phyloP scores from a whole-genome alignment of 2,113 vertebrate species.

The Actenoides hombroni region DNA sequence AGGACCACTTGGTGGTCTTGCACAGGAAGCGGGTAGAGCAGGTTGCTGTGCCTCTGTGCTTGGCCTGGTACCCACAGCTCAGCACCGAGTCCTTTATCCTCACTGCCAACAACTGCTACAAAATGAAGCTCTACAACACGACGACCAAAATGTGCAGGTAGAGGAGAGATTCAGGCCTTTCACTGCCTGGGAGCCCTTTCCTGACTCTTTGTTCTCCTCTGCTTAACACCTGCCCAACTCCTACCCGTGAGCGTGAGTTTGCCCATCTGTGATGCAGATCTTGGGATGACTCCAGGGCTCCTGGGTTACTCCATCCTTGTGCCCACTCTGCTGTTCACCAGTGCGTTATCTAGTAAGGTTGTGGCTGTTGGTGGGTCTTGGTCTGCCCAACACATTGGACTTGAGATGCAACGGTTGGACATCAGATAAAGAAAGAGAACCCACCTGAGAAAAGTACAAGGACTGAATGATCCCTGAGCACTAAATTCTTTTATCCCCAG shows the following conservation, averaged over 20 bases:
- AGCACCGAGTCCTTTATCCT: constrained; percentile 86
- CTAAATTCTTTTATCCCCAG: neutral
- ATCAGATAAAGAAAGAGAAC: neutral
- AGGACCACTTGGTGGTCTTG: constrained; percentile 76
- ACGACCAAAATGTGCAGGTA: constrained; percentile 93
- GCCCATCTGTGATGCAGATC: neutral
- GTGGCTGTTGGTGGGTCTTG: neutral
- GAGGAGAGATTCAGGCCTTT: neutral
- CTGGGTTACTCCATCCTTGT: neutral
- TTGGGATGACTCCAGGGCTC: neutral
- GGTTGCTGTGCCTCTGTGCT: constrained; percentile 79
- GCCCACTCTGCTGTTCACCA: neutral
- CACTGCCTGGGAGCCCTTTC: neutral
- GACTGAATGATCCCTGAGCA: neutral
- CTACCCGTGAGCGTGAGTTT: neutral
- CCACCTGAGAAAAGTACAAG: neutral
- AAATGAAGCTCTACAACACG: constrained; percentile 90
- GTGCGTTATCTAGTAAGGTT: neutral
- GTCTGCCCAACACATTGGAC: neutral
- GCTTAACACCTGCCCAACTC: neutral
- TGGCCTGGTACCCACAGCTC: constrained; percentile 90
- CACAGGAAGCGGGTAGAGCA: constrained; percentile 82
- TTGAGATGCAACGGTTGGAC: neutral
- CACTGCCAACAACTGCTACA: constrained; percentile 82
- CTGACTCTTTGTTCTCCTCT: neutral